A percentile compares a stretch with the other conserved stretches of the same genome.
Conservation (phyloP, 2,888 invertebrate species). For the Aquatica leii region DNA sequence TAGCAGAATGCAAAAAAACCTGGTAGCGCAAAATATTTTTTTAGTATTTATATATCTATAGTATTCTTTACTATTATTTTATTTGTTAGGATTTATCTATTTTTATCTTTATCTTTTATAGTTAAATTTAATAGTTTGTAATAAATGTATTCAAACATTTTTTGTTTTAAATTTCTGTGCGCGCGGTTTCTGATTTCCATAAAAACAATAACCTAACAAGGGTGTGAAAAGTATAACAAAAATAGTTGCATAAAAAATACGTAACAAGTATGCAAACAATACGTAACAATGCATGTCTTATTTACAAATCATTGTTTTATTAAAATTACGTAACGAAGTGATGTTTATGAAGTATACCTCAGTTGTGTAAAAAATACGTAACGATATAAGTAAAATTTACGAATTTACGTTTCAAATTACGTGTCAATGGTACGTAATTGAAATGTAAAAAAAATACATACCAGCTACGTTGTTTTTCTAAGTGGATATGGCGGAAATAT, state of each 20-base stretch:
- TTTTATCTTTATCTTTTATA: not conserved
- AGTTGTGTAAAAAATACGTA: not conserved
- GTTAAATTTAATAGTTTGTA: not conserved
- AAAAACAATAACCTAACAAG: no score
- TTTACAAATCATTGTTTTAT: not conserved
- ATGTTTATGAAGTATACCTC: not conserved
- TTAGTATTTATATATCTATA: not conserved
- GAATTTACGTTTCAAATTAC: not conserved
- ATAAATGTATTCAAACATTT: not conserved
- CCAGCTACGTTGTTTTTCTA: not conserved
- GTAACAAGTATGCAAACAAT: not conserved
- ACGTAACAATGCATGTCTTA: not conserved
- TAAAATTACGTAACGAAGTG: not conserved
- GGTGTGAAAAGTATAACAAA: not conserved
- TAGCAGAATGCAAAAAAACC: not conserved
- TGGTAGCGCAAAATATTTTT: not conserved
- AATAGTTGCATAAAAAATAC: not conserved
- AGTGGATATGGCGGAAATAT: not conserved
- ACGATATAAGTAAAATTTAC: not conserved
- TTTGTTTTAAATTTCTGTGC: not conserved
- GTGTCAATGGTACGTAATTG: not conserved
- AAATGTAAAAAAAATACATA: not conserved
- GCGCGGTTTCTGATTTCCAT: no score
- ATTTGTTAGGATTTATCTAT: not conserved
- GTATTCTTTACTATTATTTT: not conserved